A percentile compares a stretch with the other conserved stretches of the same genome.
Evolutionary conservation across 2,797 vertebrate species (phyloP).

Genomic region (Esox lucius): DNA sequence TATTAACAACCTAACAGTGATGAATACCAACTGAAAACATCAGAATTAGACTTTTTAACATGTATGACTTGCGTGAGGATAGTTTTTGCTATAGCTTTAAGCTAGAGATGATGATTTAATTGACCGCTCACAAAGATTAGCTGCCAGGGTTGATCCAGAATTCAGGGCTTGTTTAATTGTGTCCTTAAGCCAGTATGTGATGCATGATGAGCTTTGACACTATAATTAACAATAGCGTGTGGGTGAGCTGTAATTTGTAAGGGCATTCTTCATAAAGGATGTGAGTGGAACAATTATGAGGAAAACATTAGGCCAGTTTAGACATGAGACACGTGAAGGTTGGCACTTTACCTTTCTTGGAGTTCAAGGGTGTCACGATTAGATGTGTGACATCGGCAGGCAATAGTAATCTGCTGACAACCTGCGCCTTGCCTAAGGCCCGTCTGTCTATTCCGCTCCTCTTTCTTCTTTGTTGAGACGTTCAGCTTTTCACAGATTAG

Average conservation of each 20-base stretch:
- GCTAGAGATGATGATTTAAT: slow-evolving; percentile 11
- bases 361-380: slow-evolving; percentile 30
- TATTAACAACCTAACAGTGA: neutral
- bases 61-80: neutral
- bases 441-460: neutral
- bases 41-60: neutral
- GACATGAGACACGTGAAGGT: slow-evolving; percentile 10
- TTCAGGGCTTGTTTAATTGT: slow-evolving; percentile 21
- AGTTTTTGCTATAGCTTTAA: neutral
- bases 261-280: slow-evolving; percentile 36
- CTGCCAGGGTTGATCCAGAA: neutral
- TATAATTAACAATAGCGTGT: slow-evolving; percentile 43
- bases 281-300: slow-evolving; percentile 37
- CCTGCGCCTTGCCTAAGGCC: slow-evolving; percentile 11
- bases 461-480: neutral
- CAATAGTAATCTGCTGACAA: neutral
- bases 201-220: slow-evolving; percentile 27
- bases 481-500: neutral
- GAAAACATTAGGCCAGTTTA: slow-evolving; percentile 20
- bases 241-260: slow-evolving; percentile 37
- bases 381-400: slow-evolving; percentile 32
- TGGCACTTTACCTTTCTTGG: slow-evolving; percentile 20
- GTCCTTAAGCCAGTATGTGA: slow-evolving; percentile 21
- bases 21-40: neutral
- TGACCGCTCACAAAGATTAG: neutral